These are phyloP conservation scores for Tineola bisselliella DNA, from an alignment of 2,888 invertebrate genomes.

Conservation along the genomic window DNA sequence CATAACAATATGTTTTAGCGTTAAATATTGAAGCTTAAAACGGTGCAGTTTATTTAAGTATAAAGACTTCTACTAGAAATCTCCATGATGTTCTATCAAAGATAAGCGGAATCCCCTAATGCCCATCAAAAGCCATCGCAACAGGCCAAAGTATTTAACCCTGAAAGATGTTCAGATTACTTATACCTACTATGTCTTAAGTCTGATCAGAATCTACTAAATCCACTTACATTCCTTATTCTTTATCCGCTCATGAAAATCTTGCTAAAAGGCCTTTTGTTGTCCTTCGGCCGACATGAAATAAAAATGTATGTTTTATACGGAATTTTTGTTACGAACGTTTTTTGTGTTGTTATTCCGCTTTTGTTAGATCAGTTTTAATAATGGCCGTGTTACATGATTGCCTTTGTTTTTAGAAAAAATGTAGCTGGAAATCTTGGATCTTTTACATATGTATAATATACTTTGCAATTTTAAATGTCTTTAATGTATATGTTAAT, in stretches of 20 bases:
- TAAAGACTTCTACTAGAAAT: no score
- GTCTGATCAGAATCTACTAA: conserved; percentile 31
- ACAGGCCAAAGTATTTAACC: conserved; percentile 8
- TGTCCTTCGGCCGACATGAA: conserved; percentile 21
- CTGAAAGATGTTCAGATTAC: conserved; percentile 10
- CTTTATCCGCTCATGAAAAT: conserved; percentile 34
- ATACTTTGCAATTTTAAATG: no score
- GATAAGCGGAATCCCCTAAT: conserved; percentile 33
- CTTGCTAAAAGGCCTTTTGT: conserved; percentile 40
- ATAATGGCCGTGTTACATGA: neutral
- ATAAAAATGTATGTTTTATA: neutral
- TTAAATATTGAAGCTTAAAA: no score
- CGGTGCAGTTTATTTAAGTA: no score
- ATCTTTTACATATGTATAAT: no score
- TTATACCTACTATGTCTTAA: neutral
- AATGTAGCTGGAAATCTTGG: neutral
- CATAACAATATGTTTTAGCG: no score
- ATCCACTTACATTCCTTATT: conserved; percentile 40
- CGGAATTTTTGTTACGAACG: conserved; percentile 8
- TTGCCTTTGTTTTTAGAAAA: neutral
- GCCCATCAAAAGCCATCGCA: conserved; percentile 33
- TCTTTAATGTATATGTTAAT: no score
- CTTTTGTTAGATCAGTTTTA: neutral
- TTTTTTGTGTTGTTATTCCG: neutral
- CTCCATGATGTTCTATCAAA: conserved; percentile 28